Evolutionary conservation across 1,140 invertebrate genomes (phyloP), one percentile per base, ranked within the genome.

Genomic region (Plectus sambesii): DNA sequence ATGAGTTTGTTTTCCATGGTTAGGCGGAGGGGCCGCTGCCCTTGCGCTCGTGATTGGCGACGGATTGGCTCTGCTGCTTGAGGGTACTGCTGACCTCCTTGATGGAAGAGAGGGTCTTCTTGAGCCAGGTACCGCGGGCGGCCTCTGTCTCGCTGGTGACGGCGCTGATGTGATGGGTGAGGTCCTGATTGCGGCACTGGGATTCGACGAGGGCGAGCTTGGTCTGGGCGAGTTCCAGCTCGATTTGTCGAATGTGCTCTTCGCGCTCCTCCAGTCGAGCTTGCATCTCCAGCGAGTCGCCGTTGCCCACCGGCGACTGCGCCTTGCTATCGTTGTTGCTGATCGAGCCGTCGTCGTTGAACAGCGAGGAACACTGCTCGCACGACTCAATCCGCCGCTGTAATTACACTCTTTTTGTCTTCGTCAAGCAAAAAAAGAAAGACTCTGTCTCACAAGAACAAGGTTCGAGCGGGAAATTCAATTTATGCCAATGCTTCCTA

Each of bases 171-270:
- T 68, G 68, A 54, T 68, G 54, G 30, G 42, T 20, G 24, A 58
- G 56, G 68, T 84, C 84, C 76, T 93, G 87, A 76, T 90, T 94
- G 61, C 82, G 81, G 74, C 92, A 97, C 72, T 96, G 85, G 0
- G 88, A 84, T 74, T 98, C 88, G 2, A 97, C 93, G 45, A 94
- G 81, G 0, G 87, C 88, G 53, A 98, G 74, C 69, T 98, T 98
- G 0, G 90, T 89, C 68, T 90, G 84, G 2, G 90, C 92, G 47
- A 98, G 72, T 67, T 97, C 90, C 40, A 96, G 73, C 69, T 98
- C 92, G 20, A 97, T 77, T 37, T 46, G 56, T 47, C 60, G 47
- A 9, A 63, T 56, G 35, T 65, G 62, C n/a, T 61, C 61, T 25
- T 63, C 61, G 27, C 48, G 24, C 15, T 62, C 56, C 25, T 64